Percentiles rank a stretch among this genome's conserved stretches.
Evolutionary conservation across 1,140 invertebrate species (phyloP).

Genomic region (Mesaphorura yosii): DNA sequence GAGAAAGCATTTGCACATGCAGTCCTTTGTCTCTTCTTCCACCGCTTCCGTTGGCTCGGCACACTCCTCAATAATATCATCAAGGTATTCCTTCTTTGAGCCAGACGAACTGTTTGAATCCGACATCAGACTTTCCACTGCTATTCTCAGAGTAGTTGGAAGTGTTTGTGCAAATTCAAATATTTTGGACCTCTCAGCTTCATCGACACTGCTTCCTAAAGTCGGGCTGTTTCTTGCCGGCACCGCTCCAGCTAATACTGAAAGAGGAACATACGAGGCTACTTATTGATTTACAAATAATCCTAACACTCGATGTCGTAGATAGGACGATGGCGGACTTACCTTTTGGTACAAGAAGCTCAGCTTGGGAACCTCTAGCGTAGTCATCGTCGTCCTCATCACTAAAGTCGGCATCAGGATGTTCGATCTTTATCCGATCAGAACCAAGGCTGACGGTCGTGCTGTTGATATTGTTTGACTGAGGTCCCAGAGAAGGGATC

Average conservation of each 20-base stretch:
- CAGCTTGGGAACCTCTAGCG: conserved; percentile 43
- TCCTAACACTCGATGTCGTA: too few species aligned
- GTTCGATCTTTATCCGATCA: too few species aligned
- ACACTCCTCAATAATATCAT: conserved; percentile 3
- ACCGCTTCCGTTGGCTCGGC: conserved; percentile 10
- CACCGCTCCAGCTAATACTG: conserved; percentile 12
- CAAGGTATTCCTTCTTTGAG: not conserved
- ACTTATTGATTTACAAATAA: too few species aligned
- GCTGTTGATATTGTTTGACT: too few species aligned
- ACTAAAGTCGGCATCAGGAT: conserved; percentile 58
- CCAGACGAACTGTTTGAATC: too few species aligned
- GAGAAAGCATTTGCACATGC: conserved; percentile 16
- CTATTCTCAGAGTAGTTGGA: conserved; percentile 21
- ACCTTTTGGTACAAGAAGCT: too few species aligned
- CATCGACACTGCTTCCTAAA: conserved; percentile 26
- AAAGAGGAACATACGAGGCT: too few species aligned
- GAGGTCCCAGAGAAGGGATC: too few species aligned
- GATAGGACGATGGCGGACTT: too few species aligned
- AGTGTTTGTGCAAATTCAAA: conserved; percentile 23
- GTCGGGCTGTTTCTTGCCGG: conserved; percentile 14
- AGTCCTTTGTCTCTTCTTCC: too few species aligned
- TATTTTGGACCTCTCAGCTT: conserved; percentile 23
- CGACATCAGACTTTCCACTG: conserved; percentile 23
- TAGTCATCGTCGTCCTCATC: conserved; percentile 79
- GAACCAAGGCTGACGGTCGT: too few species aligned